phyloP scores from a whole-genome alignment of 2,888 invertebrate species.

The Melieria omissa region DNA sequence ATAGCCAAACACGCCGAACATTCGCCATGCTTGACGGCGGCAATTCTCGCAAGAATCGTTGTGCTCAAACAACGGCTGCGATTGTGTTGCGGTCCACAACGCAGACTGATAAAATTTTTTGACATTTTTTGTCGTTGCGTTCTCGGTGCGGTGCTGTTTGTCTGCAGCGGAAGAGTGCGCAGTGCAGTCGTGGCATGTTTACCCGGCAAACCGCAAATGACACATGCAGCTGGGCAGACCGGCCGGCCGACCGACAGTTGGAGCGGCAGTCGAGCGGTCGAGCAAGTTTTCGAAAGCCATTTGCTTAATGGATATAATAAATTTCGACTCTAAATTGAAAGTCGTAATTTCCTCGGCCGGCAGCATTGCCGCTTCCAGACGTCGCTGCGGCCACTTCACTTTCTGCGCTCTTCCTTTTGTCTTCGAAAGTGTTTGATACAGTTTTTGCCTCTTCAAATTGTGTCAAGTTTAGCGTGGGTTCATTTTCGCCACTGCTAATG shows the following conservation, averaged over 20 bases:
- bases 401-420: slow-evolving; percentile 1
- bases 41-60: too few relatives aligned
- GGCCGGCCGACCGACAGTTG: too few relatives aligned
- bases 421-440: slow-evolving; percentile 7
- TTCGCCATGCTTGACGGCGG: too few relatives aligned
- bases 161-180: too few relatives aligned
- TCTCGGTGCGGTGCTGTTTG: too few relatives aligned
- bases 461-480: slow-evolving; percentile 29
- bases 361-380: slow-evolving; percentile 31
- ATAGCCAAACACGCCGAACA: too few relatives aligned
- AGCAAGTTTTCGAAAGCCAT: slow-evolving; percentile 54
- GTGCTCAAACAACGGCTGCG: too few relatives aligned
- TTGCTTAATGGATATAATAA: slow-evolving; percentile 67
- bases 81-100: too few relatives aligned
- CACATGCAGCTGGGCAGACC: neutral
- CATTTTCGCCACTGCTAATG: slow-evolving; percentile 27
- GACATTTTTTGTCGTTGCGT: too few relatives aligned
- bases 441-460: slow-evolving; percentile 5
- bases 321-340: slow-evolving; percentile 66
- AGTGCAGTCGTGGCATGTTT: neutral
- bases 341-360: slow-evolving; percentile 57
- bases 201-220: neutral
- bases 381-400: slow-evolving; percentile 10
- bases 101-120: too few relatives aligned
- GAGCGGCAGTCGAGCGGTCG: neutral